Conservation (phyloP, 2,888 invertebrate species). For the Eupithecia insigniata region DNA sequence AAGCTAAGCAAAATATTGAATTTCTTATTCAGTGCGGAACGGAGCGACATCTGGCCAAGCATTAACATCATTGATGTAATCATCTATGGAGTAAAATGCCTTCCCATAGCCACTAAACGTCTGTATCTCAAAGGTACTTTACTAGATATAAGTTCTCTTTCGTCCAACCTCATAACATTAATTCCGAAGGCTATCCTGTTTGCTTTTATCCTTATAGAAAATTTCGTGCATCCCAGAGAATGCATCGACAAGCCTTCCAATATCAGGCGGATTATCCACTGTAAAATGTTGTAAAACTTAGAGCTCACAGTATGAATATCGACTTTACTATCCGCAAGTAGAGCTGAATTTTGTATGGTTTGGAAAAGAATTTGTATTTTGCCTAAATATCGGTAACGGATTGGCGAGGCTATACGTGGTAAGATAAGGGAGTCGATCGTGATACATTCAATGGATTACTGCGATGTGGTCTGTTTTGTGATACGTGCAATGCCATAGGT, state of each 20-base stretch:
- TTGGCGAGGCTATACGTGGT: slow-evolving; percentile 75
- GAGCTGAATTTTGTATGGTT: slow-evolving; percentile 56
- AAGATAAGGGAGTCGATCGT: slow-evolving; percentile 77
- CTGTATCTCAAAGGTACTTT: slow-evolving; percentile 4
- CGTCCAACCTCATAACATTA: slow-evolving; percentile 65
- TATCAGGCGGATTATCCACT: slow-evolving; percentile 79
- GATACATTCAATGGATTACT: slow-evolving; percentile 81
- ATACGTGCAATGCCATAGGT: slow-evolving; percentile 32
- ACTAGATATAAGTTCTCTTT: slow-evolving; percentile 18
- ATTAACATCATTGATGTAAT: too few relatives aligned
- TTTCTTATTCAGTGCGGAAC: too few relatives aligned
- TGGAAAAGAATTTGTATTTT: slow-evolving; percentile 73
- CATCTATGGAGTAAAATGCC: too few relatives aligned
- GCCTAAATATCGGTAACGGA: slow-evolving; percentile 83
- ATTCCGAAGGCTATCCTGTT: slow-evolving; percentile 81
- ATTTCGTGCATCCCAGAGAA: slow-evolving; percentile 82
- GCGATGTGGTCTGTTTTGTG: slow-evolving; percentile 66
- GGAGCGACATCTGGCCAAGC: too few relatives aligned
- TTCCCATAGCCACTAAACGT: slow-evolving; percentile 17
- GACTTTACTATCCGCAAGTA: slow-evolving; percentile 54
- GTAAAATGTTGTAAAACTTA: slow-evolving; percentile 75
- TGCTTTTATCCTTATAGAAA: slow-evolving; percentile 84
- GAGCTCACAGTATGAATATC: slow-evolving; percentile 50
- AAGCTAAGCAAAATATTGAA: too few relatives aligned
- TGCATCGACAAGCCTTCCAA: slow-evolving; percentile 82